A percentile compares a stretch with the other conserved stretches of the same genome.
Conservation (phyloP, 2,888 invertebrate species). For the Spodoptera littoralis region DNA sequence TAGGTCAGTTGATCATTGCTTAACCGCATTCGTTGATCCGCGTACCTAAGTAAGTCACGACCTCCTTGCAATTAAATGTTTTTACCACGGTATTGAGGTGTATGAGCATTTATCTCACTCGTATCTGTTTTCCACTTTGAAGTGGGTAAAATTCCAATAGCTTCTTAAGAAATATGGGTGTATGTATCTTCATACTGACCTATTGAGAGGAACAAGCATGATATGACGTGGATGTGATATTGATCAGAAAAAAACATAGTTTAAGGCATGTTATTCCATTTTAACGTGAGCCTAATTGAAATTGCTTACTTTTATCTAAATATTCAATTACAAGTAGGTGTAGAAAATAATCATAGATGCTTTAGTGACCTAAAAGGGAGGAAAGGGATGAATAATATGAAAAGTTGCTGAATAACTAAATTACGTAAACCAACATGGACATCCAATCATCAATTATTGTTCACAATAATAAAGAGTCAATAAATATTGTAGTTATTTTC, state of each 20-base stretch:
- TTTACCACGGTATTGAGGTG: conserved; percentile 25
- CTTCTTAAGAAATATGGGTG: conserved; percentile 12
- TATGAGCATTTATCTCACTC: conserved; percentile 21
- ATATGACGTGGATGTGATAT: no score
- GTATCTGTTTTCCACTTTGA: conserved; percentile 27
- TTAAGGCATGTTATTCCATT: no score
- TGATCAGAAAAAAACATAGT: no score
- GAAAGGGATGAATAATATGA: conserved; percentile 6
- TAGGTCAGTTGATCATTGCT: conserved; percentile 50
- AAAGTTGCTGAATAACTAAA: conserved; percentile 4
- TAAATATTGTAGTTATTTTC: conserved; percentile 24
- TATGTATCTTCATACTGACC: neutral
- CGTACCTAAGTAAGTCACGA: conserved; percentile 43
- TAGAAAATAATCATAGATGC: neutral
- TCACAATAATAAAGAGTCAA: conserved; percentile 18
- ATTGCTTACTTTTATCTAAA: no score
- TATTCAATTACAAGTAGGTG: no score
- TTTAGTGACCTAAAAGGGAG: neutral
- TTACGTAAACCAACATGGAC: conserved; percentile 1
- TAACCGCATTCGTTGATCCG: conserved; percentile 44
- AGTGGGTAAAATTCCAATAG: conserved; percentile 34
- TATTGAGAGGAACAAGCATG: no score
- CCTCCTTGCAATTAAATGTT: conserved; percentile 45
- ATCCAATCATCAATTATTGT: conserved; percentile 6
- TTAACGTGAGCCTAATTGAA: no score